Evolutionary conservation across 35 echinoderm and acorn worm species (phyloP).

Genomic region (Apostichopus parvimensis): DNA sequence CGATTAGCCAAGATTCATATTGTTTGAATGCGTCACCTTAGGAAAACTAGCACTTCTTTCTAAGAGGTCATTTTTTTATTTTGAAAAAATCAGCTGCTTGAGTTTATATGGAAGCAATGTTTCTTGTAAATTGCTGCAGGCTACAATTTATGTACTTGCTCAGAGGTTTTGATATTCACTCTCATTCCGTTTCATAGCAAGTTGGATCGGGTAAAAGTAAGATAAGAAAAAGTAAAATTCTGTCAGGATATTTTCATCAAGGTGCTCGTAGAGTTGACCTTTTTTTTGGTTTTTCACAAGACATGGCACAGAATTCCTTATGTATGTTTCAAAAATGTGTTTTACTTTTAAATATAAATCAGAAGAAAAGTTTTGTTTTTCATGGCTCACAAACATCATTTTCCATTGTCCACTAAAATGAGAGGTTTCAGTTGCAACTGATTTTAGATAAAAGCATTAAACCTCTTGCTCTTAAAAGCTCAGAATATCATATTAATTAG

Average conservation of each 20-base stretch:
- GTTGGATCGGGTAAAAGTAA: background rate
- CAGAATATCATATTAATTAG: no score
- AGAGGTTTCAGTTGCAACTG: no score
- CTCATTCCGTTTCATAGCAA: background rate
- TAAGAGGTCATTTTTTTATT: background rate
- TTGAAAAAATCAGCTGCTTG: background rate
- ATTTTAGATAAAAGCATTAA: no score
- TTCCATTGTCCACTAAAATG: no score
- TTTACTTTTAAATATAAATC: background rate
- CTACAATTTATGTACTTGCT: constrained; percentile 1
- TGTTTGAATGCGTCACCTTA: background rate
- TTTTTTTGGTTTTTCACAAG: background rate
- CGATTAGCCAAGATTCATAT: no score
- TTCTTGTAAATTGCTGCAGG: background rate
- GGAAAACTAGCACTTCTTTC: background rate
- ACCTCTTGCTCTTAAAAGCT: no score
- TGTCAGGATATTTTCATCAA: background rate
- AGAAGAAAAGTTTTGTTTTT: no score
- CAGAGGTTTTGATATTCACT: background rate
- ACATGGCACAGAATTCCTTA: background rate
- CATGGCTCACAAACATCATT: no score
- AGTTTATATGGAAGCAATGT: background rate
- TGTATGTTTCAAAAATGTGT: background rate
- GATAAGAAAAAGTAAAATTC: background rate
- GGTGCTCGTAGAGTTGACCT: background rate